Evolutionary conservation across 2,797 vertebrate genomes (phyloP), one percentile per base, ranked within the genome.

Genomic region (Danio albolineatus): DNA sequence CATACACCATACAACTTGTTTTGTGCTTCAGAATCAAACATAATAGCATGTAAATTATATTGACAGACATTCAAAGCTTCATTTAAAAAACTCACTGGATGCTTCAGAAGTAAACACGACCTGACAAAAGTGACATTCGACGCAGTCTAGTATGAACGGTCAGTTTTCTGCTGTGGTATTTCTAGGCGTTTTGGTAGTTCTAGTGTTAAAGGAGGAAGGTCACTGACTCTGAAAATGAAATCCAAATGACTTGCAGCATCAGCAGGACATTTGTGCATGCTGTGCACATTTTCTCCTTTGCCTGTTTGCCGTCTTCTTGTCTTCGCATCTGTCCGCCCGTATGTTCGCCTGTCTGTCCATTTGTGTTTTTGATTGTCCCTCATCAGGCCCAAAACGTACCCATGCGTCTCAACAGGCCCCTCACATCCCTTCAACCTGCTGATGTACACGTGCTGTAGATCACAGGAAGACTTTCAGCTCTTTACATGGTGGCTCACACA

Each of bases 381-480:
- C 74, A 81, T 82, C 70, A 81, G 83, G 82, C 75, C 59, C 81
- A 83, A 62, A 85, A 87, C 76, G 69, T 71, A 41, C 17, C 13
- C 83, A 85, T 72, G 80, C 81, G 80, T 79, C 85, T 86, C 79
- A 83, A 88, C 62, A 85, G 82, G 87, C 7, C 86, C 85, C 82
- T 69, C 56, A 61, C 66, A 75, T 71, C 83, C 72, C 44, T 80
- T 59, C 77, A 69, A 79, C 82, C 83, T 86, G 85, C 83, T 86
- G 85, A 88, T 87, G 88, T 86, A 88, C 76, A 82, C 69, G 83
- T 83, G 80, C 89, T 84, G 82, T 90, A 81, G 80, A 88, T 87
- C 88, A 89, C 84, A 89, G 90, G 90, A 94, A 89, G 90, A 91
- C 93, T 95, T 95, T 94, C 94, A 95, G 92, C 94, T 96, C 92